Evolutionary conservation across 2,113 vertebrate species (phyloP), one percentile per base, ranked within the genome.

Genomic region (Tylochromis polylepis): DNA sequence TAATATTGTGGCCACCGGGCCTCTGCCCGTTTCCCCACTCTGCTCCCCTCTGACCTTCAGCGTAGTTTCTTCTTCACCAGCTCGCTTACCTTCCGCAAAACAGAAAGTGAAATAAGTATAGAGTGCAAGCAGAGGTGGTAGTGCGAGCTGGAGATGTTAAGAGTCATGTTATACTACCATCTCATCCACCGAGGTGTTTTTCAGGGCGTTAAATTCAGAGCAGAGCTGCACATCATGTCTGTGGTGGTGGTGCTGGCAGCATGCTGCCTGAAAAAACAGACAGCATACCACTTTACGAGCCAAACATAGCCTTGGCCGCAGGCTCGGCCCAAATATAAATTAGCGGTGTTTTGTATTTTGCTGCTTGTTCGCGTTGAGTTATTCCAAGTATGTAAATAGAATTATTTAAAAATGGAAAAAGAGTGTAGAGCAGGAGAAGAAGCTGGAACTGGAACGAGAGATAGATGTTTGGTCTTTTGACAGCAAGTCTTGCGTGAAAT

Each of bases 401-500:
- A 43, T 78, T 27, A 15, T 77, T 85, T 34, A 60, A 12, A 75
- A 88, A 62, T 18, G 51, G 38, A 11, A 56, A 55, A 83, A 18
- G 43, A 56, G 31, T 18, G 86, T 27, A 7, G 84, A 78, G 51
- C 27, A 27, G 81, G 65, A 65, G 57, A 82, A 36, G 89, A 58
- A 38, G n/a, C 34, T 15, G 49, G 36, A 36, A 49, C 82, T 34
- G 82, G 79, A 75, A 10, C 5, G 18, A 85, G 79, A 91, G 85
- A 92, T 91, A 79, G 86, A 92, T 92, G 81, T 87, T 85, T 59
- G 80, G 75, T 72, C 67, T 86, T 91, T 90, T 94, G 92, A 94
- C 94, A 93, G 91, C 83, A 91, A 85, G 91, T 90, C 92, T 88
- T 88, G 86, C 79, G 79, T 93, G 94, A 94, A 95, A 95, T 94